These are phyloP conservation scores for Elegia similella DNA, from an alignment of 2,888 invertebrate species.

Conservation along the genomic window DNA sequence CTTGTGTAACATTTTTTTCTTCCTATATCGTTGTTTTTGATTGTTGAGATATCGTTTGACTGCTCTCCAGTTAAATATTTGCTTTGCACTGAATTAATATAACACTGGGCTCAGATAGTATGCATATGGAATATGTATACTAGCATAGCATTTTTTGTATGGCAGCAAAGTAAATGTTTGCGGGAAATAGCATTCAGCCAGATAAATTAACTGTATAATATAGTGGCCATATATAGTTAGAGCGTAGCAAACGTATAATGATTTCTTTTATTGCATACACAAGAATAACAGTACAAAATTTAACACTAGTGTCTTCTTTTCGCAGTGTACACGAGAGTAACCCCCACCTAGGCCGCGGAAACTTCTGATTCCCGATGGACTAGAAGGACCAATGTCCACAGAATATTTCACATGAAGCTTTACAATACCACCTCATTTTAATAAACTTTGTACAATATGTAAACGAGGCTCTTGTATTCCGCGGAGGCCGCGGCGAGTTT, in stretches of 20 bases:
- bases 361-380: conserved; percentile 65
- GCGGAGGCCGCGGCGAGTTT: conserved; percentile 21
- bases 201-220: too few species aligned
- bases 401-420: conserved; percentile 34
- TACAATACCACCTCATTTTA: conserved; percentile 41
- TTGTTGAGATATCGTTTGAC: neutral
- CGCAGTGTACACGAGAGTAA: conserved; percentile 85
- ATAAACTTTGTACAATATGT: conserved; percentile 32
- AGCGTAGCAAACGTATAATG: neutral
- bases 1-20: conserved; percentile 30
- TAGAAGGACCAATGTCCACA: conserved; percentile 24
- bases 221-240: too few species aligned
- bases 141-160: too few species aligned
- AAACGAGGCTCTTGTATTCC: conserved; percentile 16
- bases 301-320: conserved; percentile 33
- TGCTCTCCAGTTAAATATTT: neutral
- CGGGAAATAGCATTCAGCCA: too few species aligned
- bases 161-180: too few species aligned
- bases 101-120: too few species aligned
- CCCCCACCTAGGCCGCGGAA: conserved; percentile 76
- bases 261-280: neutral
- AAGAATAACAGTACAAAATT: neutral
- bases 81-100: too few species aligned
- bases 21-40: neutral
- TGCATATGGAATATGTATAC: too few species aligned